Base-by-base conservation (phyloP, 2,797 vertebrate species). In the Spinus pinus region DNA sequence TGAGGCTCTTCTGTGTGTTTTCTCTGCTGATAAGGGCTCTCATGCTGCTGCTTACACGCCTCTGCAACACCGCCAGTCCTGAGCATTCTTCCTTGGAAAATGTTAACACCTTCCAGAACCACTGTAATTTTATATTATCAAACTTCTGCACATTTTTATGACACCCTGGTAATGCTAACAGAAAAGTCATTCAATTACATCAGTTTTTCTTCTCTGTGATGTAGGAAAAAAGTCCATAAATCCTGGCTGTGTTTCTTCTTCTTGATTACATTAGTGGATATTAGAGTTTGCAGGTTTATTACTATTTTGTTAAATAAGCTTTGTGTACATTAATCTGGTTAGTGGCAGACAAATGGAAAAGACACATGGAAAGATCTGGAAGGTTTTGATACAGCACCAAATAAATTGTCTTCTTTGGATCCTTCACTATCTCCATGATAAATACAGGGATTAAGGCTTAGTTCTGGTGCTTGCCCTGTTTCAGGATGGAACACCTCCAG, bases 401-500 rank as follows among this genome's bases (percentile, higher is more conserved):
- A 69, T 18, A 30, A 17, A 28, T n/a, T 11, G 51, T 53, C 5
- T 46, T 74, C 17, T 27, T 56, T n/a, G 49, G 2, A 4, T 75
- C 35, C 44, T 46, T 53, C 33, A 23, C 6, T 73, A 67, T 41
- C 47, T 49, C 28, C 25, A 21, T 4, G 42, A 5, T 4, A 9
- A 7, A 9, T 2, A 5, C 3, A 10, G 24, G 23, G 27, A 46
- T 64, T 49, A n/a, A 57, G 35, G 23, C 20, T 30, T 6, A 5
- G 10, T 9, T 84, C 37, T 49, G n/a, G 24, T 7, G 31, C 50
- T 78, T 24, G 24, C 14, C 4, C 15, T 14, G 46, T 37, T 27
- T 51, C 24, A 44, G 14, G 7, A 12, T 5, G 35, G 18, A 23
- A 66, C 6, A 27, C 33, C 11, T 1, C 0, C 2, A 3, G 16